A percentile compares a stretch with the other conserved stretches of the same genome.
Evolutionary conservation across 2,888 invertebrate species (phyloP).

Genomic region (Argyresthia albistria): DNA sequence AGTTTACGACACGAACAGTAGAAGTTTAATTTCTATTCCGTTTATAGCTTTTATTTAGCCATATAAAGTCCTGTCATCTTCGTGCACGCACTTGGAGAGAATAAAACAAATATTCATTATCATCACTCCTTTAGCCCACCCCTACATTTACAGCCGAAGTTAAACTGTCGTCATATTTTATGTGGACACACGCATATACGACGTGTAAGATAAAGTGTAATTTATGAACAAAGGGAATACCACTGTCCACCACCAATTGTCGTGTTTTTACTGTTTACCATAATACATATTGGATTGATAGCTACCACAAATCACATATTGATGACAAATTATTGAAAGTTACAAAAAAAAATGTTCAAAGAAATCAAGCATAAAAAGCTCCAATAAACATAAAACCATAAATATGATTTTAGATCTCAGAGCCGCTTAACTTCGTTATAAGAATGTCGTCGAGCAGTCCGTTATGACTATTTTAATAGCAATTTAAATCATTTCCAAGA

Average conservation of each 20-base stretch:
- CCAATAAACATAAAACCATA: constrained; percentile 18
- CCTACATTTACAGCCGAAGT: constrained; percentile 29
- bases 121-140: constrained; percentile 9
- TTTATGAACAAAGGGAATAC: constrained; percentile 7
- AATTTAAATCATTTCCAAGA: constrained; percentile 53
- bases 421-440: constrained; percentile 44
- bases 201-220: constrained; percentile 13
- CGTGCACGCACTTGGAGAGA: not conserved
- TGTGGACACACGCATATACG: constrained; percentile 15
- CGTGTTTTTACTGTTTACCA: not conserved
- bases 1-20: too few relatives aligned
- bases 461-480: constrained; percentile 34
- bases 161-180: constrained; percentile 42
- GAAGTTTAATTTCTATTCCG: too few relatives aligned
- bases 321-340: not conserved
- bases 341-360: not conserved
- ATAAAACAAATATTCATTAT: constrained; percentile 6
- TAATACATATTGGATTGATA: not conserved
- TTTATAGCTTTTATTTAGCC: too few relatives aligned
- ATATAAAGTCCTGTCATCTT: too few relatives aligned
- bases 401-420: constrained; percentile 28
- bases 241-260: not conserved
- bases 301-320: not conserved
- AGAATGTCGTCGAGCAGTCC: constrained; percentile 38
- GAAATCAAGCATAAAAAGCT: constrained; percentile 7